Percentiles rank a stretch among this genome's conserved stretches.
These are phyloP conservation scores for Geodia barretti DNA, from an alignment of 37 sponge, comb jelly and placozoan genomes.

Conservation along the genomic window DNA sequence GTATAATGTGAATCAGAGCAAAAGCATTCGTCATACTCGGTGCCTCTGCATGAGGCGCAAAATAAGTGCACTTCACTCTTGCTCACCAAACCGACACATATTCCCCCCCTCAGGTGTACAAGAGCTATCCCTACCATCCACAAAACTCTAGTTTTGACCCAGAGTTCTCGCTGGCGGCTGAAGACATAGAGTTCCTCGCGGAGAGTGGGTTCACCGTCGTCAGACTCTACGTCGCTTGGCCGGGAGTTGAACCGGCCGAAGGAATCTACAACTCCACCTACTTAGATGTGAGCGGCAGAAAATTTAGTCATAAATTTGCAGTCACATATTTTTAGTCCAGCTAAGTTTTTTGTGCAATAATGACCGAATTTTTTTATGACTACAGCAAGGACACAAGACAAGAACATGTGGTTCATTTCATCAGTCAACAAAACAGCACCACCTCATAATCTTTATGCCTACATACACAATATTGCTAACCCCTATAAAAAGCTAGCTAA, in stretches of 20 bases:
- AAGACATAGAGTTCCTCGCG: slow-evolving; percentile 59
- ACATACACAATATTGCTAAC: neutral
- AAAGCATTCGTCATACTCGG: too few species aligned
- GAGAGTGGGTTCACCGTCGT: slow-evolving; percentile 75
- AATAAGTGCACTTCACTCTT: neutral
- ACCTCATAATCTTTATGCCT: neutral
- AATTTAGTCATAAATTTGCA: too few species aligned
- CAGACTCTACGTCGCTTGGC: slow-evolving; percentile 82
- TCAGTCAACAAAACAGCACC: too few species aligned
- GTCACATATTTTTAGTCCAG: too few species aligned
- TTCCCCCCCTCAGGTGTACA: slow-evolving; percentile 71
- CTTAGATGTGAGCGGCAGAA: slow-evolving; percentile 59
- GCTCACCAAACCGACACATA: neutral
- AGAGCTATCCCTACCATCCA: slow-evolving; percentile 67
- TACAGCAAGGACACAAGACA: too few species aligned
- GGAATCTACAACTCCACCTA: slow-evolving; percentile 73
- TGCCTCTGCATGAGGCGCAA: neutral
- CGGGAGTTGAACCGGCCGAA: slow-evolving; percentile 66
- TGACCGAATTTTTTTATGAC: too few species aligned
- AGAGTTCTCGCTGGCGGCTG: slow-evolving; percentile 45
- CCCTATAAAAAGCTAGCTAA: neutral
- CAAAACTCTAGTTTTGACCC: slow-evolving; percentile 48
- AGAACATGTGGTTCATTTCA: too few species aligned
- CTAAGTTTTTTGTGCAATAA: too few species aligned
- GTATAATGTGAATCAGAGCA: too few species aligned